Evolutionary conservation across 2,888 invertebrate genomes (phyloP), one percentile per base, ranked within the genome.

Genomic region (Lithodes maja): DNA sequence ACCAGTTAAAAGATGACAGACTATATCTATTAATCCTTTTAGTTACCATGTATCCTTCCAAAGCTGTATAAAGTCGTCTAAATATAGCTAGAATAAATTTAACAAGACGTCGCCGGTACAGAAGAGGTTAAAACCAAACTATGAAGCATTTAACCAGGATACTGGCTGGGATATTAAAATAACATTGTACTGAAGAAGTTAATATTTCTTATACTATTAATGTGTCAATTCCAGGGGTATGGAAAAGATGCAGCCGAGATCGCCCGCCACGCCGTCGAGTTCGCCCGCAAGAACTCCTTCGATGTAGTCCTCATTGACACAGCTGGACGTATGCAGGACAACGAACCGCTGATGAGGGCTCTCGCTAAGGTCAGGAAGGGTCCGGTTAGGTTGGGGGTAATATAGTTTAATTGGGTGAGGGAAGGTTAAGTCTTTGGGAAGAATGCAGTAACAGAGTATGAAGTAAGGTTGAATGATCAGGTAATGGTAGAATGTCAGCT

Each of bases 281-380:
- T 95, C 94, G 99, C 99, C 0, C 95, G 95, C 84, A 98, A 98
- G 93, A 95, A 95, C 0, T 95, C 95, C 86, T 95, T 97, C 86
- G 99, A 99, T 94, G 96, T 99, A 9, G 99, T 99, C 0, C 94
- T 99, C n/a, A 96, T 99, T 33, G 99, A 99, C 94, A 99, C 99
- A 0, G 99, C 99, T 69, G 99, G 99, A n/a, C 95, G 99, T 90
- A 99, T 99, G 99, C 99, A 99, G 94, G 99, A 99, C 94, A 99
- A 99, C 94, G 99, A 99, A 93, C 99, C 99, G 0, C 95, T 99
- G 74, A 99, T 99, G 99, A 95, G 99, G 92, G 98, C 99, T 0
- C 95, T 99, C 83, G 97, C 99, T 3, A 99, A 99, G 94, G 95
- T 95, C 92, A 88, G 33, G 33, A 33, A 83, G 33, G 33, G 50